A percentile compares a stretch with the other conserved stretches of the same genome.
phyloP scores from a whole-genome alignment of 2,113 vertebrate species.

The Macrotis lagotis region DNA sequence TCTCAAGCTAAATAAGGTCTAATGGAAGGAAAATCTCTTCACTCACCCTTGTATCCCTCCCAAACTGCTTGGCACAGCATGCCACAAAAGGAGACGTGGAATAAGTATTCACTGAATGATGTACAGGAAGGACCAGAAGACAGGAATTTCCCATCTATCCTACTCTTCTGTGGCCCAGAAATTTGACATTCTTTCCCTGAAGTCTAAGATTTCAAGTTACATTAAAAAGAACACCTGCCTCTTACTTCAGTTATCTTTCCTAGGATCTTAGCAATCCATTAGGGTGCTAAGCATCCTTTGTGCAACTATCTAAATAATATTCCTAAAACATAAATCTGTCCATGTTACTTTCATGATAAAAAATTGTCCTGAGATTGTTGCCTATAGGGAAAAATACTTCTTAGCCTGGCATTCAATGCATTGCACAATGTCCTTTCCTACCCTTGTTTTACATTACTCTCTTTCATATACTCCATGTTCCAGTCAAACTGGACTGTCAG shows the following conservation, averaged over 20 bases:
- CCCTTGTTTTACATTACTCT: not conserved
- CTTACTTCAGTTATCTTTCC: slow-evolving; percentile 7
- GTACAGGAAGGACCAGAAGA: not conserved
- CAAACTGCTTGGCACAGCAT: not conserved
- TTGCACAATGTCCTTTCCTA: not conserved
- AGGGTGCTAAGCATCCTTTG: too few species aligned
- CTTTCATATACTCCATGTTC: not conserved
- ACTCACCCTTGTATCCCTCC: not conserved
- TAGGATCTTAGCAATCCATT: not conserved
- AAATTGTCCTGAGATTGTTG: not conserved
- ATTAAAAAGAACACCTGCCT: not conserved
- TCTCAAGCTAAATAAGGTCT: not conserved
- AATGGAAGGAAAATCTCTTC: not conserved
- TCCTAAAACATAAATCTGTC: not conserved
- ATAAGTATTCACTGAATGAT: not conserved
- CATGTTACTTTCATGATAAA: not conserved
- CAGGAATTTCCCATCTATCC: not conserved
- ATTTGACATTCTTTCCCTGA: not conserved
- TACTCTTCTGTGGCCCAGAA: not conserved
- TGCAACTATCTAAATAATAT: not conserved
- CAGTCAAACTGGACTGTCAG: not conserved
- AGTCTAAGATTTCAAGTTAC: slow-evolving; percentile 6
- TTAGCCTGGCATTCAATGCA: not conserved
- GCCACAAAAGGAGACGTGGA: not conserved
- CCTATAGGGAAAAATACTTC: not conserved